A percentile compares a stretch with the other conserved stretches of the same genome.
These are phyloP conservation scores for Monomorium pharaonis DNA, from an alignment of 1,140 invertebrate genomes.

Conservation along the genomic window DNA sequence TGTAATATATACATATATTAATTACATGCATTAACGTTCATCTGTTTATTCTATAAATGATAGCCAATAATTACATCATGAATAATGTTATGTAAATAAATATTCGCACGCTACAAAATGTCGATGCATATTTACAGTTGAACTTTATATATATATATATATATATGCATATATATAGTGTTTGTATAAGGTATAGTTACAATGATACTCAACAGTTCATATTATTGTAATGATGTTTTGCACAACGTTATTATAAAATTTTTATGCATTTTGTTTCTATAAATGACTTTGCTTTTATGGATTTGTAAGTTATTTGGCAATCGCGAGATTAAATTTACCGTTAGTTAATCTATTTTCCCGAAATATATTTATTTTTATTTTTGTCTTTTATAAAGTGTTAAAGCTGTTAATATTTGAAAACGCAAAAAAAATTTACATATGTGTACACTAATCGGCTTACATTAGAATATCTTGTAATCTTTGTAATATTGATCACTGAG, in stretches of 20 bases:
- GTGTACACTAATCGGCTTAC: neutral
- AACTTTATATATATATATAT: neutral
- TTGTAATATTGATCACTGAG: neutral
- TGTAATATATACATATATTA: conserved; percentile 2
- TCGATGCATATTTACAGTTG: neutral
- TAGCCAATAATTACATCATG: conserved; percentile 21
- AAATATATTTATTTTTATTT: neutral
- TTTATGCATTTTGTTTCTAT: neutral
- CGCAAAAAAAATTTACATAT: neutral
- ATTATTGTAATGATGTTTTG: neutral
- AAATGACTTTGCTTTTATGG: neutral
- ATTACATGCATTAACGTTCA: conserved; percentile 10
- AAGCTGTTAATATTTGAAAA: neutral
- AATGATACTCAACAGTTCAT: neutral
- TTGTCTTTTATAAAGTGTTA: neutral
- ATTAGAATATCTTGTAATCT: neutral
- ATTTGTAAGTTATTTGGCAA: neutral
- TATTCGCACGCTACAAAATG: conserved; percentile 1
- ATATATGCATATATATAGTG: neutral
- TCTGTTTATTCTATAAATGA: conserved; percentile 30
- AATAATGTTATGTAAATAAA: conserved; percentile 18
- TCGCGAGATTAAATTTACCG: neutral
- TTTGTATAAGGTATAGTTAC: neutral
- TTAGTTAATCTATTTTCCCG: neutral
- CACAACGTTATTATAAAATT: neutral